Conservation (phyloP, 2,888 invertebrate genomes). For the Luperina nickerlii region DNA sequence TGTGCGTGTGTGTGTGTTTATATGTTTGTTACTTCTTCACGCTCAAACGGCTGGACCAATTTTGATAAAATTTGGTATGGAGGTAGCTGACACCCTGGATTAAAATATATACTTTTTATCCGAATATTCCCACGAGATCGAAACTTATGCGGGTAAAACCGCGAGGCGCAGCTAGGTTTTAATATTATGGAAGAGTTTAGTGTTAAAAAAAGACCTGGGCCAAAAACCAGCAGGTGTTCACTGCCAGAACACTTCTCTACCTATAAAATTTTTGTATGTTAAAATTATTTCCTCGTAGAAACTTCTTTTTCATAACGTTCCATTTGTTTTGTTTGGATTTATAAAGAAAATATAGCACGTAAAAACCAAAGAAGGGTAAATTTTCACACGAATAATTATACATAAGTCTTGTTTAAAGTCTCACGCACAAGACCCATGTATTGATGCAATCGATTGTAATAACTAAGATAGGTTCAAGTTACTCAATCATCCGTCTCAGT, state of each 20-base stretch:
- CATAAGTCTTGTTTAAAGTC: not conserved
- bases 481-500: slow-evolving; percentile 21
- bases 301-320: not conserved
- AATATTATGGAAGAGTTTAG: not conserved
- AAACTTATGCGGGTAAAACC: no score
- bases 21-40: no score
- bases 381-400: not conserved
- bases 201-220: not conserved
- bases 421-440: not conserved
- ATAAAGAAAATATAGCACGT: not conserved
- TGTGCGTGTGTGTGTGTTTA: no score
- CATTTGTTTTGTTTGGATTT: not conserved
- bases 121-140: no score
- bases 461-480: slow-evolving; percentile 8
- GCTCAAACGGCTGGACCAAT: no score
- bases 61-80: no score
- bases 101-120: no score
- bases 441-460: not conserved
- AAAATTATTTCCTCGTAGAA: not conserved
- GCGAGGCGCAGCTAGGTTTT: not conserved
- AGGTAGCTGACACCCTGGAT: no score
- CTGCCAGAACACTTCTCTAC: not conserved
- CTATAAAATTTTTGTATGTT: not conserved
- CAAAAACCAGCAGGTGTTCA: no score
- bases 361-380: no score